Base-by-base conservation (phyloP, 2,797 vertebrate species). In the Dendrocincla fuliginosa region DNA sequence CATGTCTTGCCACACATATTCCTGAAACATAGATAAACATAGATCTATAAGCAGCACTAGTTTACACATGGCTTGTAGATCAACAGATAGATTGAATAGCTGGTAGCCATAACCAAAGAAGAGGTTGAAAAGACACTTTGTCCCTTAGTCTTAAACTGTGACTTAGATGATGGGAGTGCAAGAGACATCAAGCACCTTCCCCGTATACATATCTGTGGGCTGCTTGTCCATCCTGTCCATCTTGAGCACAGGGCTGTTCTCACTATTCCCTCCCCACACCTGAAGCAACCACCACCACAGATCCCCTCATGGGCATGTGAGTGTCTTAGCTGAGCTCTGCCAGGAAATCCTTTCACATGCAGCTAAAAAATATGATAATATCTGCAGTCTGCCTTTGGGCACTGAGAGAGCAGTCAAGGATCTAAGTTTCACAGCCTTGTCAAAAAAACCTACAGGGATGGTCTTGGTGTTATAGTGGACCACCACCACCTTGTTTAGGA, bases 201-300 rank as follows among this genome's bases (percentile, higher is more conserved):
- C 17, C 2, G 5, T 10, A 17, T 11, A 25, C 6, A 6, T 0
- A 0, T 30, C n/a, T 50, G 19, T 53, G 50, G 47, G 46, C 33
- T 87, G 32, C 30, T 37, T 32, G 16, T 20, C 30, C 37, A 10
- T 12, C 39, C 12, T 7, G 39, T 17, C 23, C 27, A 6, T 12
- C 41, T 10, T 6, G 41, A 39, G 41, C 12, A 47, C 12, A 23
- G 24, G 32, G 23, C 13, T 69, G 50, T 20, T 67, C 64, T 57
- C 2, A 0, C 55, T 39, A 5, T 7, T 57, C 20, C 1, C 11
- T 33, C 24, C 33, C 9, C 47, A 18, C 6, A 6, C 22, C 32
- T 27, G 17, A 64, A 2, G 0, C 16, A 17, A 27, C 19, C 20
- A 16, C 35, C n/a, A 64, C 47, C 4, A 4, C 7, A 14, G 52